Base-by-base conservation (phyloP, 2,888 invertebrate species). In the Azorinus chamasolen region DNA sequence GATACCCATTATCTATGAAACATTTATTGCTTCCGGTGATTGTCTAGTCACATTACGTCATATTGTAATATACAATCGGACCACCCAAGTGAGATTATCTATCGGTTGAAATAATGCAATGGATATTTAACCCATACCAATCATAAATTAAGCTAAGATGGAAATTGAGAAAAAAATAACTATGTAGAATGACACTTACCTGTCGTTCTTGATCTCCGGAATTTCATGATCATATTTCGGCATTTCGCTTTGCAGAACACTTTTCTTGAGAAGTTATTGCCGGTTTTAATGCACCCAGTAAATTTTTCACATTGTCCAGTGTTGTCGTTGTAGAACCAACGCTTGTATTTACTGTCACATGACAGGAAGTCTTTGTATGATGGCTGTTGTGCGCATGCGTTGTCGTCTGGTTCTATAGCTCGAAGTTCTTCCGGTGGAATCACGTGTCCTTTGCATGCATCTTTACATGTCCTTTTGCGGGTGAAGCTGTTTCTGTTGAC, bases 401-500 rank as follows among this genome's bases (percentile, higher is more conserved):
- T 24, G 16, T 73, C 59, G 45, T 76, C 65, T 45, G 48, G 24
- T 10, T n/a, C 22, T 10, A 68, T 41, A 3, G 51, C 24, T 43
- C 68, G 24, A 5, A 68, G 14, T 18, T 43, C 54, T 32, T 46
- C 61, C 18, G 59, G 59, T n/a, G 41, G 46, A n/a, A 73, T 32
- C 37, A 65, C 46, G n/a, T 73, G 51, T 12, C 54, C 27, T 53
- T 78, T 63, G 63, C 86, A 86, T 53, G 77, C 41, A 39, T 70
- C 75, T 68, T 86, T 86, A 55, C 86, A 86, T 24, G 62, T 64
- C 62, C 69, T 58, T 53, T 86, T 86, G 37, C 75, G 61, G n/a
- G 50, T 68, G 46, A 86, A 86, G 45, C 81, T 84, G 48, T 85
- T 85, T 20, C 84, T 84, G 25, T 55, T 45, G n/a, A 83, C 78